Conservation (phyloP, 1,140 invertebrate genomes). For the Marisa cornuarietis region DNA sequence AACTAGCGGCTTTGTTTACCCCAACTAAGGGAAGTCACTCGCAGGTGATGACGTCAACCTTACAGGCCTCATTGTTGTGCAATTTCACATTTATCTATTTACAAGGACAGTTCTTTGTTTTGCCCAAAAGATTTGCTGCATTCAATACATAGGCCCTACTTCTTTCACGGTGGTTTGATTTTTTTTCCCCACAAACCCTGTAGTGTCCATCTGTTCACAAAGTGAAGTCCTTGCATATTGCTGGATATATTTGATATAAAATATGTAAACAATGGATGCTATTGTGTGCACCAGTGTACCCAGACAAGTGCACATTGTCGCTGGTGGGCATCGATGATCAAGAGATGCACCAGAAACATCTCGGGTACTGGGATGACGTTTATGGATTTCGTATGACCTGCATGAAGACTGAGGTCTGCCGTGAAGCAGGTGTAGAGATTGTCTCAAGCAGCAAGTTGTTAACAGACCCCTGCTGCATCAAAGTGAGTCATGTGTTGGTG, state of each 20-base stretch:
- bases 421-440: conserved; percentile 57
- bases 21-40: too few species aligned
- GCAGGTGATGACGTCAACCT: too few species aligned
- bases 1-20: too few species aligned
- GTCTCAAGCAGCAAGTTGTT: conserved; percentile 48
- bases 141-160: not conserved
- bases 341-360: conserved; percentile 46
- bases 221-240: not conserved
- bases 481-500: conserved; percentile 39
- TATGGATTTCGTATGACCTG: conserved; percentile 65
- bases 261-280: not conserved
- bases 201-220: not conserved
- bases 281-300: conserved; percentile 54
- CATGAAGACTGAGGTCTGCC: conserved; percentile 58
- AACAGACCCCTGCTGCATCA: conserved; percentile 53
- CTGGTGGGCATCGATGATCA: conserved; percentile 54
- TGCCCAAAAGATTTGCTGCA: not conserved
- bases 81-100: not conserved
- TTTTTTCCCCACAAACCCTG: too few species aligned
- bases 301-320: conserved; percentile 59
- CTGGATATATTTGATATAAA: not conserved
- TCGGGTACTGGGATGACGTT: conserved; percentile 64
- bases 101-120: not conserved
- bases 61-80: too few species aligned
- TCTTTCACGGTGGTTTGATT: not conserved